A percentile compares a stretch with the other conserved stretches of the same genome.
Evolutionary conservation across 23 tunicate species (phyloP).

Genomic region (Clavelina lepadiformis): DNA sequence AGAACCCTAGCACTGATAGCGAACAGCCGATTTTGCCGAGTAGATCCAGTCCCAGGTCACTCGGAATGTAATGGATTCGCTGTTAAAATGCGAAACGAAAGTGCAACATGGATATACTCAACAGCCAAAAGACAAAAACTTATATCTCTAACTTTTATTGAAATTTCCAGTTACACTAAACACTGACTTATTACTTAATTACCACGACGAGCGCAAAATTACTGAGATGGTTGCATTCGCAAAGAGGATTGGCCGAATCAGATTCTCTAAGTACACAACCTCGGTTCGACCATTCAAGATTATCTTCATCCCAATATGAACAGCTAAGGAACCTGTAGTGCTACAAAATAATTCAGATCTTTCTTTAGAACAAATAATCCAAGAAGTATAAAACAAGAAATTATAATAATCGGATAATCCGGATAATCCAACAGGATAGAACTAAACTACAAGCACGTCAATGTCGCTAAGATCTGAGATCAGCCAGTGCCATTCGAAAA

Average conservation of each 20-base stretch:
- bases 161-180: too few relatives aligned
- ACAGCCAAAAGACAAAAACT: too few relatives aligned
- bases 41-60: constrained; percentile 11
- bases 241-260: not conserved
- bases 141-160: too few relatives aligned
- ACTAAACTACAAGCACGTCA: too few relatives aligned
- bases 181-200: too few relatives aligned
- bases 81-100: not conserved
- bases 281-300: constrained; percentile 1
- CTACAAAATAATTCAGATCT: not conserved
- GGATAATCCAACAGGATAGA: too few relatives aligned
- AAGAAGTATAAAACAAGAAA: too few relatives aligned
- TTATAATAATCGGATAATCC: too few relatives aligned
- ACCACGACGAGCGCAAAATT: constrained; percentile 23
- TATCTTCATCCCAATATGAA: constrained; percentile 5
- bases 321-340: constrained; percentile 6
- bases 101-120: too few relatives aligned
- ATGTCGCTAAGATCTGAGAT: too few relatives aligned
- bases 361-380: too few relatives aligned
- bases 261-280: constrained; percentile 9
- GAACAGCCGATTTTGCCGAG: constrained; percentile 28
- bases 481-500: too few relatives aligned
- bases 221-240: constrained; percentile 15
- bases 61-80: constrained; percentile 17
- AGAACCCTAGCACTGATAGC: constrained; percentile 16